These are phyloP conservation scores for Melangyna quadrimaculata DNA, from an alignment of 2,888 invertebrate genomes.

Conservation along the genomic window DNA sequence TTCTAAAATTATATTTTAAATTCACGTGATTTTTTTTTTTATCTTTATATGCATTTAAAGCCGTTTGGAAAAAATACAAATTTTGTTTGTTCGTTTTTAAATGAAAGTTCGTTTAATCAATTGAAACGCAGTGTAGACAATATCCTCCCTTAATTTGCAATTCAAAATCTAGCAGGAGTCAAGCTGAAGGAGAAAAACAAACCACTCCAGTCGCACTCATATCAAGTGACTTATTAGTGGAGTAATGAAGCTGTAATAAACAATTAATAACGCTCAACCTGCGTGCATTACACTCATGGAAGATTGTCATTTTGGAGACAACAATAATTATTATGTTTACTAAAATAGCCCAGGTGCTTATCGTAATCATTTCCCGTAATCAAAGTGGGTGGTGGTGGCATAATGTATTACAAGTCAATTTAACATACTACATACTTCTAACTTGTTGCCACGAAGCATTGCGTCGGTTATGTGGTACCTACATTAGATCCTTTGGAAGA, in stretches of 20 bases:
- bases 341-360: conserved; percentile 61
- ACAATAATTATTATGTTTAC: conserved; percentile 60
- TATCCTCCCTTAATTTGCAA: conserved; percentile 37
- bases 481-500: not conserved
- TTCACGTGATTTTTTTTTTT: no score
- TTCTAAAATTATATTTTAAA: no score
- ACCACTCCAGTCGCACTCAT: conserved; percentile 49
- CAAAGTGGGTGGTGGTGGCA: conserved; percentile 22
- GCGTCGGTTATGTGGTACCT: no score
- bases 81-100: no score
- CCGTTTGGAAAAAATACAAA: no score
- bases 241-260: conserved; percentile 65
- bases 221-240: conserved; percentile 58
- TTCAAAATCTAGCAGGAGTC: conserved; percentile 35
- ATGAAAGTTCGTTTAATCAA: not conserved
- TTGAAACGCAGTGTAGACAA: not conserved
- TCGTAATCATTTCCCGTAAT: conserved; percentile 54
- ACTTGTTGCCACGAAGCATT: conserved; percentile 47
- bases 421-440: not conserved
- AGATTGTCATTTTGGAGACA: conserved; percentile 50
- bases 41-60: no score
- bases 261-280: conserved; percentile 65
- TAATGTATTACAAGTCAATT: not conserved
- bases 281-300: conserved; percentile 46
- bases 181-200: conserved; percentile 44